phyloP scores from a whole-genome alignment of 92 coral and sea anemone genomes.

The Siderastrea radians region DNA sequence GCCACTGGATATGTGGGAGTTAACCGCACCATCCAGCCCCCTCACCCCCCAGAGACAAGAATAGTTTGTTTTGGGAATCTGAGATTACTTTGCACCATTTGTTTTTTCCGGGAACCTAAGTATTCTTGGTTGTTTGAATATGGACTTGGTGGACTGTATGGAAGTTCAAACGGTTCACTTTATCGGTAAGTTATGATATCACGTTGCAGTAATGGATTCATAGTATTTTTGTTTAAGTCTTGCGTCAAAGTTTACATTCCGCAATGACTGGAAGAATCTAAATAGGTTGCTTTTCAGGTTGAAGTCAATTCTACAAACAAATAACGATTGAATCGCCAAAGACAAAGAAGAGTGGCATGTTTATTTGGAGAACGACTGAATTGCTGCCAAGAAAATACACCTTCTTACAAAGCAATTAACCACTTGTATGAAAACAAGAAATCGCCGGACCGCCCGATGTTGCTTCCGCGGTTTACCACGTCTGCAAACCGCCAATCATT shows the following conservation, averaged over 20 bases:
- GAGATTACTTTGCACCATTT: background rate
- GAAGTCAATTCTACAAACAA: background rate
- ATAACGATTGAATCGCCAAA: background rate
- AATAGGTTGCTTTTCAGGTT: background rate
- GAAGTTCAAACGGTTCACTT: background rate
- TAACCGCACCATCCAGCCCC: background rate
- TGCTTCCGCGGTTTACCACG: conserved; percentile 30
- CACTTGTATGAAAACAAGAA: conserved; percentile 17
- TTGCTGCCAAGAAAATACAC: conserved; percentile 9
- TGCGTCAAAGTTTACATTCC: background rate
- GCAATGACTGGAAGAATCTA: background rate
- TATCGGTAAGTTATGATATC: background rate
- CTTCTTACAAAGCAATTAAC: conserved; percentile 32
- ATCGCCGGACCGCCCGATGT: conserved; percentile 15
- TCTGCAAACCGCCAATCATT: conserved; percentile 7
- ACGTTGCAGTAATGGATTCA: background rate
- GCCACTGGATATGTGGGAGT: background rate
- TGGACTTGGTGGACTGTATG: background rate
- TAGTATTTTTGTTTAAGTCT: background rate
- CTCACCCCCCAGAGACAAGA: background rate
- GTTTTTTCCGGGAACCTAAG: conserved; percentile 18
- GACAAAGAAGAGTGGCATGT: background rate
- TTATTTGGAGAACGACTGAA: conserved; percentile 31
- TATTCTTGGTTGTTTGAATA: background rate
- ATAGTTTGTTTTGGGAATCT: background rate